Evolutionary conservation across 1,140 invertebrate genomes (phyloP).

Genomic region (Trichonephila clavipes): DNA sequence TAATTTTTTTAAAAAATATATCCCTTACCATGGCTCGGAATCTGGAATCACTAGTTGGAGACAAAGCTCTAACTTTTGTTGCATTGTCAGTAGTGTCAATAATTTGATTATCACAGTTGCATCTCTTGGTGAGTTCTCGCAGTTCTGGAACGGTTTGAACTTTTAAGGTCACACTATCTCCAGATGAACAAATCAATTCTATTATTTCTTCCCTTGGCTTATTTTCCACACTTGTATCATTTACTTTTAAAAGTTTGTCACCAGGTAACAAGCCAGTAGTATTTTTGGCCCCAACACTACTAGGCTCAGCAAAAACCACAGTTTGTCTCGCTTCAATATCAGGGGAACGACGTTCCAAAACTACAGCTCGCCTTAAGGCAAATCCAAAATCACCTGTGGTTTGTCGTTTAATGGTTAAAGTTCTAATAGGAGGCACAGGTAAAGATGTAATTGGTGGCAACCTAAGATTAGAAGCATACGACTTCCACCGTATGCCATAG

Average conservation of each 20-base stretch:
- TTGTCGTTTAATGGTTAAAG: slow-evolving; percentile 89
- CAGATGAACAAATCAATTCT: slow-evolving; percentile 93
- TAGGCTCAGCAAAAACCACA: slow-evolving; percentile 96
- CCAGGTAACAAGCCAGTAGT: slow-evolving; percentile 93
- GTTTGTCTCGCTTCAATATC: slow-evolving; percentile 84
- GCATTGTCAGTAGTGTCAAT: slow-evolving; percentile 43
- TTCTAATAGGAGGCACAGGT: slow-evolving; percentile 87
- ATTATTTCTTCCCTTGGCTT: slow-evolving; percentile 95
- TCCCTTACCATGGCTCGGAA: slow-evolving; percentile 60
- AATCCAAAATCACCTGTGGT: slow-evolving; percentile 96
- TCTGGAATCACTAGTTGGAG: slow-evolving; percentile 77
- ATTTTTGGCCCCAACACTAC: slow-evolving; percentile 87
- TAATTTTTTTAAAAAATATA: too few species aligned
- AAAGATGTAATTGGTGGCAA: slow-evolving; percentile 89
- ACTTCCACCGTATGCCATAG: slow-evolving; percentile 77
- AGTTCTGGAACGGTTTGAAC: slow-evolving; percentile 84
- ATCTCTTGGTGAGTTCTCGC: slow-evolving; percentile 65
- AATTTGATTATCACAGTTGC: slow-evolving; percentile 45
- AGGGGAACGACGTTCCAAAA: slow-evolving; percentile 82
- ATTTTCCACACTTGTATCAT: slow-evolving; percentile 91
- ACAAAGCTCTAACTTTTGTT: slow-evolving; percentile 76
- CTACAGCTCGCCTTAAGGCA: slow-evolving; percentile 92
- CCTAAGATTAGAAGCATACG: slow-evolving; percentile 85
- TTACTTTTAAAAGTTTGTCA: slow-evolving; percentile 95
- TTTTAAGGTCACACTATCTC: slow-evolving; percentile 90